Evolutionary conservation across 2,888 invertebrate species (phyloP), one percentile per base, ranked within the genome.

Genomic region (Polydrusus pterygomalis): DNA sequence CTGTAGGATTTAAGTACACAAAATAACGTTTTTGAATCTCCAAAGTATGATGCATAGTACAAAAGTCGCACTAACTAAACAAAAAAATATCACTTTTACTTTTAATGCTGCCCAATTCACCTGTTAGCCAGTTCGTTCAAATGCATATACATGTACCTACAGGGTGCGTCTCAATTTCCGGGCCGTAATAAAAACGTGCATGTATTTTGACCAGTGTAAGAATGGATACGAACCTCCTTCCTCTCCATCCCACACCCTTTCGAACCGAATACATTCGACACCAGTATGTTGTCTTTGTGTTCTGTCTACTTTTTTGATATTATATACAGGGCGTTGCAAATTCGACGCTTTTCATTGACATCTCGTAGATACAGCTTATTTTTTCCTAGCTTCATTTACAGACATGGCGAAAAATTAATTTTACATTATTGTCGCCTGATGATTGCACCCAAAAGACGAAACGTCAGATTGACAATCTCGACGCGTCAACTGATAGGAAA

Each of bases 21-120:
- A 34, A 13, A n/a, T 64, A 34, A 65, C 34, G 51, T 67, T 67
- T 69, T 54, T 38, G 71, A 72, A 72, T 72, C 64, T 72, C 71
- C 64, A 64, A 51, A 63, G 47, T 51, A 71, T 71, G 38, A 64
- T 72, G 64, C 64, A 72, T 72, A 72, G 71, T 72, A 72, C 71
- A 72, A 72, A 72, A 58, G 51, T 56, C 56, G 64, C 70, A 38
- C 70, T 62, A 70, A 70, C 34, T 62, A 34, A 45, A 47, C n/a
- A 69, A 43, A 45, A 45, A 49, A 67, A 67, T n/a, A 38, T 62
- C 70, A 58, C 34, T 70, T n/a, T 60, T 70, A 43, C 56, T 38
- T 68, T 45, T 58, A 69, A 58, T 30, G 34, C 69, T 69, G 60
- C 69, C 58, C 69, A 45, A 45, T 58, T 69, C 30, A 45, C 54